Evolutionary conservation across 64 coral and sea anemone species (phyloP), one percentile per base, ranked within the genome.

Genomic region (Exaiptasia diaphana): DNA sequence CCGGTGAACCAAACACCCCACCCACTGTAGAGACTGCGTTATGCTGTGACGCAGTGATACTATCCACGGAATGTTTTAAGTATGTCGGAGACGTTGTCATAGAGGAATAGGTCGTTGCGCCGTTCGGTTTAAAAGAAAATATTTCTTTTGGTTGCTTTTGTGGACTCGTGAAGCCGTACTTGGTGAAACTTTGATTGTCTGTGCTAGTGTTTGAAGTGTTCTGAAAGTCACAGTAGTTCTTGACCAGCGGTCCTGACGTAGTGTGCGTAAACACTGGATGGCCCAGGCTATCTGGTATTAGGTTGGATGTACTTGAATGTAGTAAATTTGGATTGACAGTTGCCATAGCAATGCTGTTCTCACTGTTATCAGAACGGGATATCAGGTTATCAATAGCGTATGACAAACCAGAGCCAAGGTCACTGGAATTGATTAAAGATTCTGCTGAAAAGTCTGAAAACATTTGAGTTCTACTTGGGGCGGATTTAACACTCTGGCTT

Each of bases 361-460:
- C 82, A 21, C 41, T 85, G 8, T 70, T 75, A 58, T 88, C 74
- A 32, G 86, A 88, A 23, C 86, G 81, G 32, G 86, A 81, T 45
- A 95, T 95, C 38, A 95, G 67, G 74, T 95, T 95, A 46, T 95
- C 91, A 45, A 95, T 95, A 49, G 91, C 91, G 58, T 95, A 95
- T 0, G 91, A 95, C 20, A 95, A 41, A 13, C 91, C 68, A 9
- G 91, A 85, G 9, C 81, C 79, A 32, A 95, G 75, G 48, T 95
- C 91, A 75, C 58, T 79, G 0, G 86, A 63, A n/a, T 83, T 83
- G 39, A 95, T 95, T 12, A 95, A 62, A 54, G 91, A 95, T 34
- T 95, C 91, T 0, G 91, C 91, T 17, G 86, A 89, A 55, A 95
- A 95, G 67, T 95, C 91, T 12, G 91, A 89, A 57, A 90, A 95